Conservation (phyloP, 1,140 invertebrate genomes). For the Anthonomus grandis region DNA sequence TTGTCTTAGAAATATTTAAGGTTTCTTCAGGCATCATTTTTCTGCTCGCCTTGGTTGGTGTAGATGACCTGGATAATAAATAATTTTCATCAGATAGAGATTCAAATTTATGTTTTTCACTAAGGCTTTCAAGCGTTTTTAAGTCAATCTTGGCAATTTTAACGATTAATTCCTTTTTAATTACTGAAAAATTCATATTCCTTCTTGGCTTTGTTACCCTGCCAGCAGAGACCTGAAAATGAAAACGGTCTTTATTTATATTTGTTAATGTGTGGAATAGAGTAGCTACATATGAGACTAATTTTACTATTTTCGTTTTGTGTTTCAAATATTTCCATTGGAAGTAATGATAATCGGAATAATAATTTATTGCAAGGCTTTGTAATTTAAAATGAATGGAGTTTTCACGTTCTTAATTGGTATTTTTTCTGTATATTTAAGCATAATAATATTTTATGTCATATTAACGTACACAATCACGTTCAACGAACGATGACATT, state of each 20-base stretch:
- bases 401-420: not conserved
- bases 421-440: too few relatives aligned
- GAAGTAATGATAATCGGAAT: not conserved
- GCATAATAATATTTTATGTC: too few relatives aligned
- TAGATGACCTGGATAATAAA: not conserved
- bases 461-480: too few relatives aligned
- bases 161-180: not conserved
- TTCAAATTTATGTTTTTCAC: not conserved
- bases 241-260: not conserved
- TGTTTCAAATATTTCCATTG: too few relatives aligned
- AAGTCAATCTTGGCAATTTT: not conserved
- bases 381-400: not conserved
- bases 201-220: conserved; percentile 1
- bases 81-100: not conserved
- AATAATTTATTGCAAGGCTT: not conserved
- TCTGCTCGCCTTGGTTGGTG: not conserved
- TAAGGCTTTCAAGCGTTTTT: not conserved
- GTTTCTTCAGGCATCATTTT: not conserved
- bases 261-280: not conserved
- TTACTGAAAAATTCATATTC: not conserved
- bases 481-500: too few relatives aligned
- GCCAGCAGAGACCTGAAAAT: not conserved
- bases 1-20: not conserved
- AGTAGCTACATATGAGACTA: not conserved
- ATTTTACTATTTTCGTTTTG: too few relatives aligned